Percentiles rank a stretch among this genome's conserved stretches.
Evolutionary conservation across 2,797 vertebrate species (phyloP).

Genomic region (Alcedo atthis): DNA sequence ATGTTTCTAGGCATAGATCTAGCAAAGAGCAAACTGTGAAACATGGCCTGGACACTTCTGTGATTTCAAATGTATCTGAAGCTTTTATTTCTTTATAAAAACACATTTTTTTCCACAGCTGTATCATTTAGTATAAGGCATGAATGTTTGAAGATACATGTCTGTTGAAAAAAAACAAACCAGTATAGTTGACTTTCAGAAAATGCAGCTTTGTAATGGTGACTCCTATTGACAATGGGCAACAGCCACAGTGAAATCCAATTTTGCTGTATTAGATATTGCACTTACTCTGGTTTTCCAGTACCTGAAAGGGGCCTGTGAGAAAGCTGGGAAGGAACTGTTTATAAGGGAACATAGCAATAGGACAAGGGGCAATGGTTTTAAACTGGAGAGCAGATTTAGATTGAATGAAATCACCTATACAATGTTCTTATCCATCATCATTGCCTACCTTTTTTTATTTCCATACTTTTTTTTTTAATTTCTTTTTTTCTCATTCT

Average conservation of each 20-base stretch:
- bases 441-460: neutral
- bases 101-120: neutral
- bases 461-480: neutral
- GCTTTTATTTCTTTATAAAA: neutral
- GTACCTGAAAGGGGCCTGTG: too few species aligned
- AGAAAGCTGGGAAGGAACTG: too few species aligned
- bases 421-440: neutral
- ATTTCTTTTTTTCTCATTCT: neutral
- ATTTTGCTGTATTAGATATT: too few species aligned
- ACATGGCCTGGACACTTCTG: neutral
- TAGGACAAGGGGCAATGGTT: too few species aligned
- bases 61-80: neutral
- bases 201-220: too few species aligned
- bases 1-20: neutral
- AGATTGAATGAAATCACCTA: neutral
- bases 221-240: too few species aligned
- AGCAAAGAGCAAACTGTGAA: neutral
- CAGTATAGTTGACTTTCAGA: too few species aligned
- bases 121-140: neutral
- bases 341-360: too few species aligned
- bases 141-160: neutral
- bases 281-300: too few species aligned
- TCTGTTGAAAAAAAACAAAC: neutral
- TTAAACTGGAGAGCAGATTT: too few species aligned
- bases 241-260: too few species aligned